Conservation (phyloP, 1,140 invertebrate species). For the Drosophila pallidifrons region DNA sequence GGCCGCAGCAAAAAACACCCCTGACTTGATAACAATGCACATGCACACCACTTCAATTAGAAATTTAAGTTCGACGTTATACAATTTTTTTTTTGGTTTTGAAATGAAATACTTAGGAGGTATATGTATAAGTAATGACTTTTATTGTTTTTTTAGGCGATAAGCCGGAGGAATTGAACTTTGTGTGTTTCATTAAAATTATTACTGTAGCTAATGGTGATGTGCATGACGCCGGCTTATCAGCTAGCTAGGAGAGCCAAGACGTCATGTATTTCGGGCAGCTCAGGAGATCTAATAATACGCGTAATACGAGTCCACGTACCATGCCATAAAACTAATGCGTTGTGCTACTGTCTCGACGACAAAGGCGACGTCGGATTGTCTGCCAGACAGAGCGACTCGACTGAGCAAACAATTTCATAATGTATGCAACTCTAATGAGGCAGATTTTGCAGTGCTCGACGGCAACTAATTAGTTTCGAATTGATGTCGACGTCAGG, state of each 20-base stretch:
- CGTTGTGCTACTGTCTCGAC: conserved; percentile 64
- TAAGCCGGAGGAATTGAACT: conserved; percentile 51
- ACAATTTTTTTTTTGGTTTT: not conserved
- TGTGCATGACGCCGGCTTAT: conserved; percentile 53
- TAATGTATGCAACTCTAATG: conserved; percentile 3
- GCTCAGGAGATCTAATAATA: conserved; percentile 50
- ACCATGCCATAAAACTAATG: conserved; percentile 67
- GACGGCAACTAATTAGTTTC: conserved; percentile 69
- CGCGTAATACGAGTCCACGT: conserved; percentile 4
- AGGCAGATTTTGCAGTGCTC: conserved; percentile 32
- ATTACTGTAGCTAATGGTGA: conserved; percentile 55
- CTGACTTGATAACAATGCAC: conserved; percentile 33
- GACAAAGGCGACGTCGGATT: conserved; percentile 11
- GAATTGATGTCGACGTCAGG: conserved; percentile 58
- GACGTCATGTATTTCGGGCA: no score
- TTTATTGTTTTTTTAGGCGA: conserved; percentile 16
- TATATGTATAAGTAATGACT: conserved; percentile 6
- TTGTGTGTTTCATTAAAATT: conserved; percentile 75
- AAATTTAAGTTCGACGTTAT: not conserved
- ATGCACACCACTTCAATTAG: conserved; percentile 3
- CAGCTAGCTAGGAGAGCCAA: conserved; percentile 40
- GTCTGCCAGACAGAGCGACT: conserved; percentile 1
- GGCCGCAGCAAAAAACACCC: conserved; percentile 17
- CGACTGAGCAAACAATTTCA: not conserved
- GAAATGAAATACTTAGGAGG: not conserved